Base-by-base conservation (phyloP, 2,888 invertebrate genomes). In the Cephus rjabovi region DNA sequence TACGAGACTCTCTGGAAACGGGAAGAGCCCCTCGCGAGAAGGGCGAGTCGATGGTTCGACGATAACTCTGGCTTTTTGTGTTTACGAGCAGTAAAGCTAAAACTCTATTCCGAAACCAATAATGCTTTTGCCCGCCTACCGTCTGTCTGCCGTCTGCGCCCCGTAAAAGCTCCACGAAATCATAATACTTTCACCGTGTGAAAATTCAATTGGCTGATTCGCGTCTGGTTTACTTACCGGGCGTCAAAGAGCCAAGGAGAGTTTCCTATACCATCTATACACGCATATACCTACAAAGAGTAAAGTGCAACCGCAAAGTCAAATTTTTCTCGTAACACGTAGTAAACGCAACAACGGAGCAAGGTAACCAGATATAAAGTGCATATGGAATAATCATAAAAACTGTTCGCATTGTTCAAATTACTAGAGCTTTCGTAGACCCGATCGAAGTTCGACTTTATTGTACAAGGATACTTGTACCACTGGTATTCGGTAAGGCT, bases 51-150 rank as follows among this genome's bases (percentile, higher is more conserved):
- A 56, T 56, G 56, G 2, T 56, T 56, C 71, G 30, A 34, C 34
- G 71, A 71, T 71, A 71, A 71, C 33, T 34, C 71, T 23, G 33
- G 71, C 71, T 83, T 80, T 68, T 81, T 70, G 69, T 83, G 81
- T 84, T 85, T 85, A 85, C 85, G 85, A 83, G 80, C 85, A 74
- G 82, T 84, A 83, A 83, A 84, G 79, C 79, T 81, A 79, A 83
- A 83, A 81, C 79, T 80, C 77, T n/a, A 85, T 82, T 81, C 79
- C 84, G 84, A 85, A 85, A 83, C 85, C 84, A 80, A 81, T 85
- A 83, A 83, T 84, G 83, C 82, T 81, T 79, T 79, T 76, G 80
- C 73, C 77, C 77, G 79, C 75, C 74, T 77, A 74, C 79, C 83
- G 80, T 82, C 82, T 81, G 84, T 81, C 79, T 80, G 80, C 82